Evolutionary conservation across 2,797 vertebrate genomes (phyloP), one percentile per base, ranked within the genome.

Genomic region (Hyperoplus immaculatus): DNA sequence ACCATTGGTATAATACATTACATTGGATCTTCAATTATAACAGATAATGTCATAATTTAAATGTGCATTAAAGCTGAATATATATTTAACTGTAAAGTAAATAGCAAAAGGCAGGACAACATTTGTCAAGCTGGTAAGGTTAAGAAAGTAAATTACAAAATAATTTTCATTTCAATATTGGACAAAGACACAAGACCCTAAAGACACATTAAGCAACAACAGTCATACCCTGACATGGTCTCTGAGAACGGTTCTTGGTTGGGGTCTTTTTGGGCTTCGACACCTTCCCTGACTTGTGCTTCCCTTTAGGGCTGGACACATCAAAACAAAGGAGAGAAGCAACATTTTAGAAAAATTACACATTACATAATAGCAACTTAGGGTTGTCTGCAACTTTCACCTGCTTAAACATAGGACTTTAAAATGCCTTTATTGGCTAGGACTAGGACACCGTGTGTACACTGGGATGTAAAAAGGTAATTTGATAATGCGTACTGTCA

Each of bases 271-370:
- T 97, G 71, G 90, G 94, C 94, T 97, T 97, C 67, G 95, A 94
- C 77, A 91, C 92, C 92, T 96, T 99, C 86, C 93, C 91, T 91
- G 95, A 96, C 90, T 97, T 98, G 90, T 97, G 95, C 89, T 97
- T 97, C 82, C 96, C 96, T 96, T 97, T 98, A 36, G 96, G 95
- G 82, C 97, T 99, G 83, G 15, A 93, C 12, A 76, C 81, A 61
- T 36, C 80, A 16, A 72, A 47, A 49, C 14, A 75, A 3, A 82
- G 8, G 41, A 50, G 58, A 59, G 0, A 66, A 16, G 16, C 36
- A 47, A 66, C 5, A 60, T 42, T 58, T 75, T 5, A 65, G 8
- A 70, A 54, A 11, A 36, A 71, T 21, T 6, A 49, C 4, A 43
- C 36, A 29, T 46, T 18, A 46, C 14, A 43, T n/a, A 58, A 69